A percentile compares a stretch with the other conserved stretches of the same genome.
phyloP scores from a whole-genome alignment of 2,113 vertebrate genomes.

The Sander vitreus region DNA sequence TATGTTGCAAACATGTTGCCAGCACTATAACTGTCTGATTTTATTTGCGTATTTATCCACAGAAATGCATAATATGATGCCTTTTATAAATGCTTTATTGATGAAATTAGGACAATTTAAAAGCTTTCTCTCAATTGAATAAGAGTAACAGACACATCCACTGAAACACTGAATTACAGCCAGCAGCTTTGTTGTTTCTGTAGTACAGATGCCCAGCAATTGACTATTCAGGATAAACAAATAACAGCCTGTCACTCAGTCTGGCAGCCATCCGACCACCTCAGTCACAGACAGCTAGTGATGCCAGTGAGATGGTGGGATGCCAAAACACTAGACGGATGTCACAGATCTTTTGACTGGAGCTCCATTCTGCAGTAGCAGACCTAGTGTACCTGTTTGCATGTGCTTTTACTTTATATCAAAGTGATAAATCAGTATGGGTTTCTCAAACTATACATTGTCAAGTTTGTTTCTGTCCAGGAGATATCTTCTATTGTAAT shows the following conservation, averaged over 20 bases:
- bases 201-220: constrained; percentile 70
- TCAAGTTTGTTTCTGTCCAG: constrained; percentile 9
- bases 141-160: constrained; percentile 53
- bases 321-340: constrained; percentile 64
- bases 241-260: constrained; percentile 73
- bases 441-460: constrained; percentile 20
- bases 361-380: constrained; percentile 22
- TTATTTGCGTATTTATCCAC: constrained; percentile 43
- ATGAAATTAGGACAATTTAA: constrained; percentile 57
- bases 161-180: constrained; percentile 55
- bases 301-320: constrained; percentile 58
- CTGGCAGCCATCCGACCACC: constrained; percentile 72
- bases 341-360: constrained; percentile 58
- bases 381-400: constrained; percentile 30
- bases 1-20: constrained; percentile 31
- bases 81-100: constrained; percentile 40
- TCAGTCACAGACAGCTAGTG: constrained; percentile 60
- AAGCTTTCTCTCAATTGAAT: constrained; percentile 52
- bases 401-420: constrained; percentile 35
- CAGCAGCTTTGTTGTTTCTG: constrained; percentile 69
- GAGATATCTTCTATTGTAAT: neutral
- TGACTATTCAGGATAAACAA: constrained; percentile 75
- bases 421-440: constrained; percentile 26
- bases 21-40: constrained; percentile 43
- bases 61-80: constrained; percentile 26